Evolutionary conservation across 2,888 invertebrate species (phyloP), one percentile per base, ranked within the genome.

Genomic region (Leptinotarsa peninsularis): DNA sequence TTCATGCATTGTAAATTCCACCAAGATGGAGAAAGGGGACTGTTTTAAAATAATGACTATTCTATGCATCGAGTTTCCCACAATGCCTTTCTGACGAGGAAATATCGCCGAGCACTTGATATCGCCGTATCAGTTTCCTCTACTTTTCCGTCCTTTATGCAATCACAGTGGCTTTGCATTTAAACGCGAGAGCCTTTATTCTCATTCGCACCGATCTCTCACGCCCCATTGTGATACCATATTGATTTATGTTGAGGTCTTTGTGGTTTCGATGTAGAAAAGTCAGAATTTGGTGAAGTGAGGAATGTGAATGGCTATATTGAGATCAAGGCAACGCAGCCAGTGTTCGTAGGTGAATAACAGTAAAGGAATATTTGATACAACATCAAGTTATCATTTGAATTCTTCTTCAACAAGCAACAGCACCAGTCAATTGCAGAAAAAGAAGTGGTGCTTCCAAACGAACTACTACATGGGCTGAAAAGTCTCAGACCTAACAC

Each of bases 1-100:
- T 63, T 63, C 63, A 63, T 63, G 70, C 70, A 70, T 70, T 70
- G 70, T 70, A 60, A 70, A 70, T 70, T 58, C 70, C 21, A 58
- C 27, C 54, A 50, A 60, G 49, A 70, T 49, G 27, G 17, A 49
- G 58, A 70, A 70, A 70, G 70, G 80, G 79, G 82, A 79, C 79
- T 77, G 76, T 77, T 79, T 82, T 82, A 83, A 83, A 85, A 84
- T 85, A 85, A 85, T 84, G 85, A 83, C 84, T 81, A 85, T 84
- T 85, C 84, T 84, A 84, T 85, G 85, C 85, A 85, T 85, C 83
- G 84, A 83, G 77, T 82, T 83, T 80, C 81, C 82, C 83, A 82
- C 85, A 85, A 85, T 84, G 82, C 81, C 79, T 80, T 79, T 76
- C 82, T 83, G 84, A 84, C 84, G 82, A 83, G 82, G 79, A 84